Conservation (phyloP, 2,113 vertebrate genomes). For the Ailuropoda melanoleuca region DNA sequence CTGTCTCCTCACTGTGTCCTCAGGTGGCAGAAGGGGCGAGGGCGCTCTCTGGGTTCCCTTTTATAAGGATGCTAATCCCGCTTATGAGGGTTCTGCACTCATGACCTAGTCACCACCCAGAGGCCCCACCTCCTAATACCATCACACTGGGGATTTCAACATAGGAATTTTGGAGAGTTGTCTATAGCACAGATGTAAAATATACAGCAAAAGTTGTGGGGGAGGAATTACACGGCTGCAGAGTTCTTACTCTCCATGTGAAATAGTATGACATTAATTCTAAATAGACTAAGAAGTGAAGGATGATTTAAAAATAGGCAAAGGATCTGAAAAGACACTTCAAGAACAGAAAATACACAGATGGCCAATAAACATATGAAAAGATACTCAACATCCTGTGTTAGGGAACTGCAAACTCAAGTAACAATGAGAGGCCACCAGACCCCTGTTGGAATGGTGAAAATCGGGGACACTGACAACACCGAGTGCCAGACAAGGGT, state of each 20-base stretch:
- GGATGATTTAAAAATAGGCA: neutral
- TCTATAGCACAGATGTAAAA: neutral
- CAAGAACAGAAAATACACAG: neutral
- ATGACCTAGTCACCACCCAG: neutral
- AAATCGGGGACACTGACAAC: fast-evolving
- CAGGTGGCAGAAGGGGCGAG: neutral
- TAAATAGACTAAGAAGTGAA: neutral
- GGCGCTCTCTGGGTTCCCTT: neutral
- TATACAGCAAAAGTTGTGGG: neutral
- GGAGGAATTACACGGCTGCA: neutral
- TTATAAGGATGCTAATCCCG: neutral
- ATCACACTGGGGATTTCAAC: too few relatives aligned
- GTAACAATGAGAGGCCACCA: fast-evolving
- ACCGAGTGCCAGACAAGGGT: neutral
- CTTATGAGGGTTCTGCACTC: too few relatives aligned
- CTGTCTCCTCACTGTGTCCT: too few relatives aligned
- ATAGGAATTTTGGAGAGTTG: neutral
- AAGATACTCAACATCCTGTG: too few relatives aligned
- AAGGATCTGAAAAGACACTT: neutral
- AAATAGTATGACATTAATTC: neutral
- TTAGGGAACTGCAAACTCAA: fast-evolving
- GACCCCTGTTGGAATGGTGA: fast-evolving
- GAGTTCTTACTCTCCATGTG: neutral
- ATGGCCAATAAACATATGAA: neutral
- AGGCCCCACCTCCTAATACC: neutral